Evolutionary conservation across 1,140 invertebrate genomes (phyloP).

Genomic region (Lucilia sericata): DNA sequence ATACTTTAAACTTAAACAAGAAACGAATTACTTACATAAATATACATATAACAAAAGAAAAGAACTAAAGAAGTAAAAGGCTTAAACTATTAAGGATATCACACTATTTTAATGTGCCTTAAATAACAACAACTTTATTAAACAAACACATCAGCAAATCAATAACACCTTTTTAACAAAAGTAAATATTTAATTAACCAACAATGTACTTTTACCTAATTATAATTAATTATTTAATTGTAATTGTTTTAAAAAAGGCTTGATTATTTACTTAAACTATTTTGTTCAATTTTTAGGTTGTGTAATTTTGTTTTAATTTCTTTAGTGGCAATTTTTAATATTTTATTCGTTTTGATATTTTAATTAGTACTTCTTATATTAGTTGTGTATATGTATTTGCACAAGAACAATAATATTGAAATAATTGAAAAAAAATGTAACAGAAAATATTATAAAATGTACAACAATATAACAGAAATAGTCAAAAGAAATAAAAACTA

Average conservation of each 20-base stretch:
- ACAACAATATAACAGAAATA: constrained; percentile 2
- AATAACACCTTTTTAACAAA: background rate
- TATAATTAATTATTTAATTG: no score
- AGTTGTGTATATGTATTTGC: background rate
- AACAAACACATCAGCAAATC: background rate
- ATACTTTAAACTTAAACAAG: background rate
- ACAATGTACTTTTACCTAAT: no score
- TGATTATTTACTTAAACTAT: no score
- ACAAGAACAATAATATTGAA: background rate
- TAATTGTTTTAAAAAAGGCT: no score
- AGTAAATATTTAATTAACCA: no score
- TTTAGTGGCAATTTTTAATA: no score
- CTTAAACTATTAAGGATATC: constrained; percentile 15
- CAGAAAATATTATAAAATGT: background rate
- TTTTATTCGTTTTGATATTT: background rate
- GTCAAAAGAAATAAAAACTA: background rate
- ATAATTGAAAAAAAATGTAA: background rate
- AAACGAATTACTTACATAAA: background rate
- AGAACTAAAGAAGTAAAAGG: background rate
- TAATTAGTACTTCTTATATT: background rate
- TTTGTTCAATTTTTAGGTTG: no score
- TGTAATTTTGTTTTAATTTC: no score
- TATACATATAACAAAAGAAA: background rate
- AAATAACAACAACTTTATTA: background rate
- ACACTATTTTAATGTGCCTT: constrained; percentile 22